Evolutionary conservation across 1,140 invertebrate genomes (phyloP).

Genomic region (Drosophila subpulchrella): DNA sequence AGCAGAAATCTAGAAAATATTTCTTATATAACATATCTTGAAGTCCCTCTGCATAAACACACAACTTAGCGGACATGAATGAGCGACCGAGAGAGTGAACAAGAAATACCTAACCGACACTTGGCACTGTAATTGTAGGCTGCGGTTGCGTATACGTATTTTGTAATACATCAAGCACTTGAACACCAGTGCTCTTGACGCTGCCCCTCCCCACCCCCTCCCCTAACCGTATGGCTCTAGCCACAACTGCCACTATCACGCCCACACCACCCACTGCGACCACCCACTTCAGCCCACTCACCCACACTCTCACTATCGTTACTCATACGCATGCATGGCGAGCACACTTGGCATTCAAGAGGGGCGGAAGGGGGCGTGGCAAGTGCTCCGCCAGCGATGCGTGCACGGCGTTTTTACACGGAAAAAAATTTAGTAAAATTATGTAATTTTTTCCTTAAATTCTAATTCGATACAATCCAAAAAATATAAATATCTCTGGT

Average conservation of each 20-base stretch:
- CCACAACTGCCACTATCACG: constrained; percentile 30
- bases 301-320: constrained; percentile 54
- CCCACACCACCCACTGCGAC: constrained; percentile 10
- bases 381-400: constrained; percentile 67
- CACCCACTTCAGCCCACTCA: constrained; percentile 9
- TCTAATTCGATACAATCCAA: too few relatives aligned
- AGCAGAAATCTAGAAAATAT: too few relatives aligned
- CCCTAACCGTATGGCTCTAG: not conserved
- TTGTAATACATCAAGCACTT: constrained; percentile 79
- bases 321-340: constrained; percentile 79
- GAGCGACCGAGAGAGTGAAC: constrained; percentile 11
- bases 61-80: constrained; percentile 9
- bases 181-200: constrained; percentile 67
- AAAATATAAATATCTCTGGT: too few relatives aligned
- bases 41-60: constrained; percentile 3
- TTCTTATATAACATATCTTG: not conserved
- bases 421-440: not conserved
- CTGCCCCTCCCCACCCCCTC: constrained; percentile 1
- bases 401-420: constrained; percentile 38
- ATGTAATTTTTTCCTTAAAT: not conserved
- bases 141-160: constrained; percentile 66
- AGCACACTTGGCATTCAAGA: constrained; percentile 68
- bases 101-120: constrained; percentile 38
- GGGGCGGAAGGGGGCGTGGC: constrained; percentile 35
- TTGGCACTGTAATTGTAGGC: constrained; percentile 78